Percentiles rank a stretch among this genome's conserved stretches.
Evolutionary conservation across 2,888 invertebrate genomes (phyloP).

Genomic region (Dryococelus australis): DNA sequence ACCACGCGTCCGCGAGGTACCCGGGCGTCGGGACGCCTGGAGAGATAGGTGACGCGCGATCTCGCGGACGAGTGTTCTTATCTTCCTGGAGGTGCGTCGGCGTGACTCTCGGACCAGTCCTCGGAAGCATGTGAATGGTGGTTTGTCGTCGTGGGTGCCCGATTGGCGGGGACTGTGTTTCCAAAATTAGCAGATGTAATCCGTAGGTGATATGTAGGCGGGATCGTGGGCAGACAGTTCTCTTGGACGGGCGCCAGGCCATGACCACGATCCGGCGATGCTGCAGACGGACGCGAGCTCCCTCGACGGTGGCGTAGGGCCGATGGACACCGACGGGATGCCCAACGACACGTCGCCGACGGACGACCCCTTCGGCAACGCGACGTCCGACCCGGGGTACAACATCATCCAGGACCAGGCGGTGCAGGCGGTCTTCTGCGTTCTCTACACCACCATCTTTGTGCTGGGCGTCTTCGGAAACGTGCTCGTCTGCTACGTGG

Average conservation of each 20-base stretch:
- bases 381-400: slow-evolving; percentile 40
- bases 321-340: not conserved
- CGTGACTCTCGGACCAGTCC: no score
- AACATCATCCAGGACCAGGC: slow-evolving; percentile 71
- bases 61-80: no score
- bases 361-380: not conserved
- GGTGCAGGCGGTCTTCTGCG: slow-evolving; percentile 77
- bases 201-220: no score
- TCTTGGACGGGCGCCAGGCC: not conserved
- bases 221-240: no score
- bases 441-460: slow-evolving; percentile 82
- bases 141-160: no score
- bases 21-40: not conserved
- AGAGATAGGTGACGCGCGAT: no score
- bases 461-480: slow-evolving; percentile 90
- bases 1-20: not conserved
- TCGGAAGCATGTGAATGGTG: no score
- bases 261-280: not conserved
- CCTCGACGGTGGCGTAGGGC: not conserved
- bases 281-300: not conserved
- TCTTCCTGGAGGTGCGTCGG: no score
- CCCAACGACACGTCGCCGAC: not conserved
- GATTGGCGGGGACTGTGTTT: no score
- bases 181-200: no score
- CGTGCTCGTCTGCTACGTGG: slow-evolving; percentile 91